Percentiles rank a stretch among this genome's conserved stretches.
phyloP scores from a whole-genome alignment of 2,113 vertebrate genomes.

The Hippoglossus stenolepis region DNA sequence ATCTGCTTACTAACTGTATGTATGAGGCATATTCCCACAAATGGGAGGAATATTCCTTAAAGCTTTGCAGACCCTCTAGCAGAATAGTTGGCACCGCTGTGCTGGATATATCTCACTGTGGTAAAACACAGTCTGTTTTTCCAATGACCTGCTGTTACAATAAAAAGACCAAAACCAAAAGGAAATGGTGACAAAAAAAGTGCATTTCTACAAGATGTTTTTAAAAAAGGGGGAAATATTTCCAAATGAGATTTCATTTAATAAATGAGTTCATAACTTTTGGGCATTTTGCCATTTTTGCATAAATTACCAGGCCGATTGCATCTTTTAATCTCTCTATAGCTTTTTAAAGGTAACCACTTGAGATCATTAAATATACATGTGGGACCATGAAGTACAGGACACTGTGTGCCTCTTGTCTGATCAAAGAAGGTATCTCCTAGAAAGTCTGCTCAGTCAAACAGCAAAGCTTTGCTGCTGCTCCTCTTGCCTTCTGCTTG shows the following conservation, averaged over 20 bases:
- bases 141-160: background rate
- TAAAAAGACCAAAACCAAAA: background rate
- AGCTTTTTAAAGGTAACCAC: slow-evolving; percentile 20
- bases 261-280: slow-evolving; percentile 28
- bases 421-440: slow-evolving; percentile 7
- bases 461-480: background rate
- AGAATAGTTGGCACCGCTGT: too few species aligned
- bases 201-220: background rate
- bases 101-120: background rate
- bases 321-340: slow-evolving; percentile 8
- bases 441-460: slow-evolving; percentile 10
- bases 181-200: background rate
- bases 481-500: slow-evolving; percentile 3
- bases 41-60: background rate
- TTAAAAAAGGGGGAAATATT: background rate
- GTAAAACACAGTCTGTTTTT: background rate
- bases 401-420: background rate
- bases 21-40: background rate
- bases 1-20: background rate
- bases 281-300: background rate
- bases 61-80: background rate
- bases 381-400: background rate
- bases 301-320: background rate
- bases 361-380: slow-evolving; percentile 21
- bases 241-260: background rate